Evolutionary conservation across 2,888 invertebrate species (phyloP).

Genomic region (Gortyna flavago): DNA sequence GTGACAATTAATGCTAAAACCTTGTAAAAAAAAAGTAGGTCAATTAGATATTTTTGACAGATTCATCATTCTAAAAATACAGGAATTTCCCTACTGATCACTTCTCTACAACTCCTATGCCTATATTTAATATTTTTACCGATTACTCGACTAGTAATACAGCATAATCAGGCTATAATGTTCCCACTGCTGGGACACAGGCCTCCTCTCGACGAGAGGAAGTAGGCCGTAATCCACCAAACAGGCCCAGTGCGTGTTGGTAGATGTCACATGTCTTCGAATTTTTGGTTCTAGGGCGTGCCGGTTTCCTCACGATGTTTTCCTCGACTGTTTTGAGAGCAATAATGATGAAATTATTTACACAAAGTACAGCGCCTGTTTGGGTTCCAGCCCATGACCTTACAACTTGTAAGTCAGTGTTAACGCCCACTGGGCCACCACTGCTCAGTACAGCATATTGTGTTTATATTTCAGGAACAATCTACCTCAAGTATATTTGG

Average conservation of each 20-base stretch:
- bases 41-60: neutral
- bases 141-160: neutral
- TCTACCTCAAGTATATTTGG: conserved; percentile 96
- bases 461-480: conserved; percentile 89
- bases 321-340: neutral
- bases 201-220: neutral
- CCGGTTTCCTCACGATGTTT: neutral
- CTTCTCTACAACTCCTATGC: neutral
- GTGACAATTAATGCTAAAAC: neutral
- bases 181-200: neutral
- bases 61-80: neutral
- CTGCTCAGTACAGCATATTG: conserved; percentile 10
- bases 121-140: too few species aligned
- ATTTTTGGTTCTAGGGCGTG: neutral
- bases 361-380: neutral
- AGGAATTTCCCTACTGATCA: neutral
- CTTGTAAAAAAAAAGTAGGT: neutral
- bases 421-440: neutral
- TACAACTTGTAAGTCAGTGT: neutral
- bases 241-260: neutral
- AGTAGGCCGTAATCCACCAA: neutral
- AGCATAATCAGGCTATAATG: neutral
- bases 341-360: neutral
- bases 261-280: neutral
- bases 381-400: neutral